phyloP scores from a whole-genome alignment of 1,140 invertebrate species.

The Cryptotermes secundus region DNA sequence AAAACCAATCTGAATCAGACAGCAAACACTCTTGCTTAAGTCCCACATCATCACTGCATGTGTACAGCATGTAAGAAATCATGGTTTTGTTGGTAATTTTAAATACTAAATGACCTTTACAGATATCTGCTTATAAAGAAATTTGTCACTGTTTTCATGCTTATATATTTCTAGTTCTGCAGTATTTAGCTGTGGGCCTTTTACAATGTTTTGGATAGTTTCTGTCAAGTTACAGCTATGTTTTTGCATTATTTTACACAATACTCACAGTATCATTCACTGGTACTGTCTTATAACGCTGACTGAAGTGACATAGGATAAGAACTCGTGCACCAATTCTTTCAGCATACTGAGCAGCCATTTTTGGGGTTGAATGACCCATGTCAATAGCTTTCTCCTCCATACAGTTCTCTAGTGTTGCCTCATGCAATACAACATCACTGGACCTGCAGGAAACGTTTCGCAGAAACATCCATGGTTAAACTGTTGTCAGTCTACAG shows the following conservation, averaged over 20 bases:
- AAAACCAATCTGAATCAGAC: no score
- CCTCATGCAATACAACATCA: constrained; percentile 52
- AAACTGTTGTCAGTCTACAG: no score
- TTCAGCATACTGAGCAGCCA: constrained; percentile 48
- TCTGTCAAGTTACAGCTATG: no score
- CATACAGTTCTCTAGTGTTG: constrained; percentile 47
- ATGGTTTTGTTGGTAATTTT: no score
- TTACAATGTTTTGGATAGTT: not conserved
- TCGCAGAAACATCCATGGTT: no score
- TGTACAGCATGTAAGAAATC: no score
- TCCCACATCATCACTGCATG: no score
- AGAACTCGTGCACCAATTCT: constrained; percentile 44
- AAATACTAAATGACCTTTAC: no score
- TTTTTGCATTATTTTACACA: not conserved
- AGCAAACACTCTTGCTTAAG: no score
- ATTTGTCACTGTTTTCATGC: not conserved
- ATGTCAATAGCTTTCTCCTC: constrained; percentile 46
- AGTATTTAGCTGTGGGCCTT: not conserved
- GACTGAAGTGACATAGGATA: constrained; percentile 52
- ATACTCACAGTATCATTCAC: not conserved
- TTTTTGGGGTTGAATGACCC: constrained; percentile 53
- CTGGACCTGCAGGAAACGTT: constrained; percentile 41
- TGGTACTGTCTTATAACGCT: constrained; percentile 45
- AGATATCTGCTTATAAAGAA: no score
- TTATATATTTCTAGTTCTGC: not conserved